Evolutionary conservation across 2,797 vertebrate species (phyloP).

Genomic region (Poeciliopsis turneri): DNA sequence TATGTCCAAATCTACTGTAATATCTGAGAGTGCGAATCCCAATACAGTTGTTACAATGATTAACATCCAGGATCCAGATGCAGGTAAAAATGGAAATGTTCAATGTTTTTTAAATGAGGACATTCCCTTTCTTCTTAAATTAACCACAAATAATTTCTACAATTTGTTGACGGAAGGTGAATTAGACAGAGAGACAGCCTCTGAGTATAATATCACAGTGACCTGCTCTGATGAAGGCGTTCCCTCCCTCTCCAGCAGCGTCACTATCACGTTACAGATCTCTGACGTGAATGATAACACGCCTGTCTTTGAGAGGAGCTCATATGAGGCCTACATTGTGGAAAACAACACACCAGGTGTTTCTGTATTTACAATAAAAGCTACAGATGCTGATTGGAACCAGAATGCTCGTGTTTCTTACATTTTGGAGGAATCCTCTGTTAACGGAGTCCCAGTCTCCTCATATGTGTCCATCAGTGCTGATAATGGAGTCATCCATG

Average conservation of each 20-base stretch:
- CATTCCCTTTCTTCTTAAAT: slow-evolving; percentile 61
- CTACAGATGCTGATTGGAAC: not conserved
- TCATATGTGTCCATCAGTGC: not conserved
- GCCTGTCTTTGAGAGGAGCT: slow-evolving; percentile 55
- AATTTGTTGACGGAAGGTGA: slow-evolving; percentile 60
- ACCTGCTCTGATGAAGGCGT: slow-evolving; percentile 60
- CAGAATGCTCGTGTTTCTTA: not conserved
- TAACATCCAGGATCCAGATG: slow-evolving; percentile 79
- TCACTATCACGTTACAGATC: slow-evolving; percentile 63
- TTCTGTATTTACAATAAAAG: not conserved
- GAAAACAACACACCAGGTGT: slow-evolving; percentile 39
- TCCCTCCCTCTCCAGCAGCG: slow-evolving; percentile 65
- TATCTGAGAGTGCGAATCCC: slow-evolving; percentile 67
- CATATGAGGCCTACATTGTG: slow-evolving; percentile 52
- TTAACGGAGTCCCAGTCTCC: not conserved
- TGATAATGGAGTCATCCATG: not conserved
- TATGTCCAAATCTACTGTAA: slow-evolving; percentile 59
- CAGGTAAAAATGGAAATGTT: slow-evolving; percentile 65
- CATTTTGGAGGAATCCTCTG: not conserved
- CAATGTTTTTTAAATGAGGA: slow-evolving; percentile 52
- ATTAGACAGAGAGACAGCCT: slow-evolving; percentile 7
- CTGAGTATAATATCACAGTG: slow-evolving; percentile 58
- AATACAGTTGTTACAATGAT: slow-evolving; percentile 80
- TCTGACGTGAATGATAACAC: slow-evolving; percentile 61
- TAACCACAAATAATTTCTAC: slow-evolving; percentile 67